phyloP scores from a whole-genome alignment of 1,140 invertebrate species.

The Drosophila paulistorum region DNA sequence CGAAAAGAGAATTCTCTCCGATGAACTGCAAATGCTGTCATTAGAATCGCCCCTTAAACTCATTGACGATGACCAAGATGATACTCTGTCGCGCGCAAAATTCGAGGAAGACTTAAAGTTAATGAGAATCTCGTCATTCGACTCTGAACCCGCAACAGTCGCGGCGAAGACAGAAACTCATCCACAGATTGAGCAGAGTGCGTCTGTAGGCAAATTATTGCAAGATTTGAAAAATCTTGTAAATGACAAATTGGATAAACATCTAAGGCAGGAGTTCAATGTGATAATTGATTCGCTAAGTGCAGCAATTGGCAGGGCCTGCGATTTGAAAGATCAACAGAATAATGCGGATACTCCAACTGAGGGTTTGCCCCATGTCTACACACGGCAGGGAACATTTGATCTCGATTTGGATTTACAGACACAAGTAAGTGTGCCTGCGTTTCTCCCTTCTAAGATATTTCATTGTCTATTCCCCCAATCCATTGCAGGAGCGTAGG shows the following conservation, averaged over 20 bases:
- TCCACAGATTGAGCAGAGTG: not conserved
- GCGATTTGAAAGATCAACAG: not conserved
- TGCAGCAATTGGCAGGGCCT: not conserved
- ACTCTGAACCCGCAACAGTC: not conserved
- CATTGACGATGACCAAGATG: conserved; percentile 47
- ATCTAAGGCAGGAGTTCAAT: not conserved
- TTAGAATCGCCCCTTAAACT: conserved; percentile 62
- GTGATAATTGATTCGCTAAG: not conserved
- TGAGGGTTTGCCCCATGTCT: conserved; percentile 17
- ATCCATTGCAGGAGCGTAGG: conserved; percentile 23
- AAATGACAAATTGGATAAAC: conserved; percentile 6
- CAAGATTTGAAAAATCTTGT: conserved; percentile 5
- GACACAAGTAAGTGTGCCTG: conserved; percentile 20
- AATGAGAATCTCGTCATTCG: conserved; percentile 50
- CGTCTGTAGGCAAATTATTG: not conserved
- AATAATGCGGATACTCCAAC: not conserved
- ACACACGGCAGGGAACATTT: conserved; percentile 62
- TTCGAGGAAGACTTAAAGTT: conserved; percentile 60
- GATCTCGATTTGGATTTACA: conserved; percentile 54
- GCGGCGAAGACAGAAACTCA: not conserved
- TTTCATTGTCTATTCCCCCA: not conserved
- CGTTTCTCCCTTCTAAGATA: not conserved
- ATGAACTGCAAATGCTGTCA: conserved; percentile 60
- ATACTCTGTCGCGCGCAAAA: conserved; percentile 28
- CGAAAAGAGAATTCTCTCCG: conserved; percentile 37